Percentiles rank a stretch among this genome's conserved stretches.
These are phyloP conservation scores for Microtus montanus DNA, from an alignment of 2,113 vertebrate genomes.

Conservation along the genomic window DNA sequence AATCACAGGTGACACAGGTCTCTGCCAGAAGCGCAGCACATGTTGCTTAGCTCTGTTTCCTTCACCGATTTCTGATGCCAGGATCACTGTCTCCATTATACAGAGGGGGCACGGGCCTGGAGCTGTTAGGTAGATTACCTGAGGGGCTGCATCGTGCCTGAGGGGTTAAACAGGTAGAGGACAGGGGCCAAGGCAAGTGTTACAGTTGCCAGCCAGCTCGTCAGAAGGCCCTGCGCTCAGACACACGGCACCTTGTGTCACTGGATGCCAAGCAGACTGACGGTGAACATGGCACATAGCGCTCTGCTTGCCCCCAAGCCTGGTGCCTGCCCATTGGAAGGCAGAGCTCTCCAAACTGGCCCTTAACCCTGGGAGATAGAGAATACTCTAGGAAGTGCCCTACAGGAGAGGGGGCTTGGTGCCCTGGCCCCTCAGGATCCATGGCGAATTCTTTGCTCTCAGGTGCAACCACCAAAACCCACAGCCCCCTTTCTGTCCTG, in stretches of 20 bases:
- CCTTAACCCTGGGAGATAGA: background rate
- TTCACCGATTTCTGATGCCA: background rate
- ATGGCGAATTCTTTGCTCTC: background rate
- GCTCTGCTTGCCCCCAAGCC: background rate
- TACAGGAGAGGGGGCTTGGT: background rate
- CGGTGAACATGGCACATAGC: background rate
- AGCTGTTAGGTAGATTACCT: background rate
- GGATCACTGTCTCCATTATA: background rate
- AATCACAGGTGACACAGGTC: no score
- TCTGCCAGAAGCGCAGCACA: background rate
- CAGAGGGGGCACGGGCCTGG: background rate
- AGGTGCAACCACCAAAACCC: background rate
- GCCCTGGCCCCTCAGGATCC: background rate
- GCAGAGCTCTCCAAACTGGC: background rate
- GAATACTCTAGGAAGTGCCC: background rate
- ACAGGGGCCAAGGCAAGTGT: background rate
- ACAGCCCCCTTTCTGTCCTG: background rate
- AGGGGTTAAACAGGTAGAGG: background rate
- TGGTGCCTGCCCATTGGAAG: background rate
- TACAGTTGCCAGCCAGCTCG: no score
- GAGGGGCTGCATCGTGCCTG: background rate
- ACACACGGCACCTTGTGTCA: background rate
- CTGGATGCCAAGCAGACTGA: background rate
- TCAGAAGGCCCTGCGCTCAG: background rate
- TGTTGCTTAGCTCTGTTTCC: background rate